phyloP scores from a whole-genome alignment of 2,888 invertebrate species.

The Yponomeuta sedellus region DNA sequence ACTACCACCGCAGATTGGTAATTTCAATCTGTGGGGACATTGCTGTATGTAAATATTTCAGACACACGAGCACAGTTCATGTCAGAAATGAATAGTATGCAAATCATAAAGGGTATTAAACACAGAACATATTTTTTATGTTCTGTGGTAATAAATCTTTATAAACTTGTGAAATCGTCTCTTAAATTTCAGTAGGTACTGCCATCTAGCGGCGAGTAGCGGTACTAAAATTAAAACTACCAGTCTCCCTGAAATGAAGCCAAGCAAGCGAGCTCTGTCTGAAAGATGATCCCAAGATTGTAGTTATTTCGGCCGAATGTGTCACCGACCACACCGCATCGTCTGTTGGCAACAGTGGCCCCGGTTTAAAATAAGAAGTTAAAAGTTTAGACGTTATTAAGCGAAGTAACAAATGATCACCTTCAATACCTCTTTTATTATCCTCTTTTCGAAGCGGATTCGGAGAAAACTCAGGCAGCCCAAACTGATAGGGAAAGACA shows the following conservation, averaged over 20 bases:
- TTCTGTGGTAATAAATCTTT: too few species aligned
- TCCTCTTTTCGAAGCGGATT: neutral
- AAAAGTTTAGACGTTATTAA: conserved; percentile 22
- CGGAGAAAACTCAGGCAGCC: too few species aligned
- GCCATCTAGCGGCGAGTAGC: conserved; percentile 60
- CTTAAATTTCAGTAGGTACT: too few species aligned
- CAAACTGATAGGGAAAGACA: too few species aligned
- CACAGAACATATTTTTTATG: too few species aligned
- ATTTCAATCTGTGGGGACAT: too few species aligned
- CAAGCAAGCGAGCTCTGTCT: conserved; percentile 22
- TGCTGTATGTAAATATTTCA: too few species aligned
- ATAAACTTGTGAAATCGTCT: too few species aligned
- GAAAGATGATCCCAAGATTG: conserved; percentile 34
- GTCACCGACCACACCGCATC: conserved; percentile 35
- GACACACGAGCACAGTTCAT: too few species aligned
- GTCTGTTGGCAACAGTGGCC: conserved; percentile 56
- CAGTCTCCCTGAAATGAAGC: conserved; percentile 27
- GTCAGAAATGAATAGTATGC: too few species aligned
- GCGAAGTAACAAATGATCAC: neutral
- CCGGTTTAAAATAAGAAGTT: conserved; percentile 54
- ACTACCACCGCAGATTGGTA: too few species aligned
- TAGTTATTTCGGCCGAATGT: conserved; percentile 56
- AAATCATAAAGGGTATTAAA: too few species aligned
- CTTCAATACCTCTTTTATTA: neutral
- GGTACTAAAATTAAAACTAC: conserved; percentile 27